Base-by-base conservation (phyloP, 2,113 vertebrate species). In the Leptocoma aspasia region DNA sequence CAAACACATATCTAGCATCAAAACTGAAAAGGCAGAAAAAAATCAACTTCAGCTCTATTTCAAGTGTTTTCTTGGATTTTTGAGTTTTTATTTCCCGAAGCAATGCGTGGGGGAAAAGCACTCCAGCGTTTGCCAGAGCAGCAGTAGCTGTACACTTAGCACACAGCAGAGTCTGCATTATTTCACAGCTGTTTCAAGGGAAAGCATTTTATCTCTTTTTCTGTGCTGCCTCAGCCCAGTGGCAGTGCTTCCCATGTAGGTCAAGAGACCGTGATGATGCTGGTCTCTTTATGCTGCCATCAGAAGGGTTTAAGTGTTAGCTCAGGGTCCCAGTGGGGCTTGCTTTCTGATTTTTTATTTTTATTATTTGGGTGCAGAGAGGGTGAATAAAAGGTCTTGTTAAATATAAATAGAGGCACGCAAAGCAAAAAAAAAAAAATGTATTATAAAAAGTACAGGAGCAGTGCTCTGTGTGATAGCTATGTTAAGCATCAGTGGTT, bases 161-260 rank as follows among this genome's bases (percentile, higher is more conserved):
- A 89, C 91, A 66, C 69, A 93, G 90, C 89, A 84, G 93, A 97
- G 86, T 94, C 82, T 63, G 56, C 89, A 61, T 94, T 85, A 96
- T 96, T 97, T 87, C 90, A 64, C 80, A 91, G 70, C 80, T 96
- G 31, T 86, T 96, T 85, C 84, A 89, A 88, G 80, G 79, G 63
- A 95, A 95, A 96, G 76, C 73, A 82, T 94, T 94, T 91, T 82
- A 45, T 95, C 84, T 93, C 68, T 95, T 45, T 96, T 90, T 89
- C 70, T 93, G 1, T 89, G 87, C 95, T 97, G 70, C 77, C 90
- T 89, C 90, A 86, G 76, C 33, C 0, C 91, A 91, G 90, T 86
- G 70, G 92, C 81, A 76, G 30, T 65, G 35, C 71, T 97, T 94
- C 64, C 95, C 70, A 91, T 80, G 59, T 68, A 97, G 94, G 96